These are phyloP conservation scores for Elymnias hypermnestra DNA, from an alignment of 1,140 invertebrate species.

Conservation along the genomic window DNA sequence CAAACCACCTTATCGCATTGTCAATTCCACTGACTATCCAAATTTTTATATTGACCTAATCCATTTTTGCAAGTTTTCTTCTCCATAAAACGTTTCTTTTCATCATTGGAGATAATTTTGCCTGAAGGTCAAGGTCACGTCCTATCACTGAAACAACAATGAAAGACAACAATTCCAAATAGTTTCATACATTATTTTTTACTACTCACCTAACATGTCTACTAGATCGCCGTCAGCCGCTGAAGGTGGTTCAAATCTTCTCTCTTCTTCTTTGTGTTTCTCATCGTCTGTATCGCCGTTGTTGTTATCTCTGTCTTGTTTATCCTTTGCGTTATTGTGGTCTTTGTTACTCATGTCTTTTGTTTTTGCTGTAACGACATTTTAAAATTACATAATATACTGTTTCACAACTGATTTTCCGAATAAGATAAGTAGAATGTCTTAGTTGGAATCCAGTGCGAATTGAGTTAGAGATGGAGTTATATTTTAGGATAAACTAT, in stretches of 20 bases:
- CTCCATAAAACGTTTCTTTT: not conserved
- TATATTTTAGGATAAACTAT: no score
- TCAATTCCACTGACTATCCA: no score
- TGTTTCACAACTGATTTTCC: no score
- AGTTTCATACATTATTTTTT: not conserved
- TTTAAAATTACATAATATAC: no score
- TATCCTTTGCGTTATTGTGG: constrained; percentile 57
- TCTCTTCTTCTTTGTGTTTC: constrained; percentile 85
- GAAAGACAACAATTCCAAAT: not conserved
- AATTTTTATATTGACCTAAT: no score
- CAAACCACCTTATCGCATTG: no score
- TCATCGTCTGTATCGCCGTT: constrained; percentile 81
- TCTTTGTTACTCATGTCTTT: constrained; percentile 70
- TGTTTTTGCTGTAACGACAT: constrained; percentile 71
- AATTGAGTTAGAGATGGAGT: no score
- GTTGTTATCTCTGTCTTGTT: constrained; percentile 78
- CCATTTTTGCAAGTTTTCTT: not conserved
- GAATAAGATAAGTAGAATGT: no score
- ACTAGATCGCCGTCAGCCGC: constrained; percentile 94
- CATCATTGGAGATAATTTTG: no score
- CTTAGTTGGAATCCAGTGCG: no score
- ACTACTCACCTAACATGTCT: constrained; percentile 87
- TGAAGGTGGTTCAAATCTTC: constrained; percentile 93
- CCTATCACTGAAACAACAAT: no score
- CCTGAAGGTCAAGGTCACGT: no score